A percentile compares a stretch with the other conserved stretches of the same genome.
Conservation (phyloP, 2,888 invertebrate genomes). For the Agrotis ipsilon region DNA sequence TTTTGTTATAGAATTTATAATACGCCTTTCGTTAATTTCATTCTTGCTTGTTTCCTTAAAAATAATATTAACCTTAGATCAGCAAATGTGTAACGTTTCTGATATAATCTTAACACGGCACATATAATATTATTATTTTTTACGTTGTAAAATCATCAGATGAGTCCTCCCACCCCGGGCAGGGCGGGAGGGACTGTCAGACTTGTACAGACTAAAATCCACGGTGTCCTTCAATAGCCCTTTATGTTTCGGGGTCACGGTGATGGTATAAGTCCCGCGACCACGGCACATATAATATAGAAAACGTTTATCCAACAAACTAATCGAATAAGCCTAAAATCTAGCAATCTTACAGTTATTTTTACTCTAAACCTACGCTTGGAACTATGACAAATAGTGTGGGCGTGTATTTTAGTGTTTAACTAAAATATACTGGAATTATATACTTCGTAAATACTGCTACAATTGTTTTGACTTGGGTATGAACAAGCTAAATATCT, state of each 20-base stretch:
- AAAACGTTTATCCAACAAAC: constrained; percentile 4
- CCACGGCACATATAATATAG: constrained; percentile 24
- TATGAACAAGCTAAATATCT: background rate
- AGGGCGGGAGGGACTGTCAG: no score
- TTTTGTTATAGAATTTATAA: constrained; percentile 5
- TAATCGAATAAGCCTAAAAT: constrained; percentile 26
- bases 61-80: constrained; percentile 17
- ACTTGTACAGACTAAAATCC: no score
- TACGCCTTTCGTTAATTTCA: constrained; percentile 1
- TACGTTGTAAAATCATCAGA: no score
- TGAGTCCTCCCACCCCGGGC: no score
- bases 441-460: constrained; percentile 9
- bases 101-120: constrained; percentile 15
- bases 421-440: constrained; percentile 9
- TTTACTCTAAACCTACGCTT: constrained; percentile 37
- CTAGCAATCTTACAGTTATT: constrained; percentile 16
- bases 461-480: constrained; percentile 19
- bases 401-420: constrained; percentile 7
- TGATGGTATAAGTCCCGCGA: no score
- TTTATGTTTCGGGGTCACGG: no score
- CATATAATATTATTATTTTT: no score
- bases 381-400: constrained; percentile 37
- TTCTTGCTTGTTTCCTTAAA: background rate
- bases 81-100: constrained; percentile 28
- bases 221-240: no score